These are phyloP conservation scores for Urocitellus parryii DNA, from an alignment of 2,113 vertebrate genomes.

Conservation along the genomic window DNA sequence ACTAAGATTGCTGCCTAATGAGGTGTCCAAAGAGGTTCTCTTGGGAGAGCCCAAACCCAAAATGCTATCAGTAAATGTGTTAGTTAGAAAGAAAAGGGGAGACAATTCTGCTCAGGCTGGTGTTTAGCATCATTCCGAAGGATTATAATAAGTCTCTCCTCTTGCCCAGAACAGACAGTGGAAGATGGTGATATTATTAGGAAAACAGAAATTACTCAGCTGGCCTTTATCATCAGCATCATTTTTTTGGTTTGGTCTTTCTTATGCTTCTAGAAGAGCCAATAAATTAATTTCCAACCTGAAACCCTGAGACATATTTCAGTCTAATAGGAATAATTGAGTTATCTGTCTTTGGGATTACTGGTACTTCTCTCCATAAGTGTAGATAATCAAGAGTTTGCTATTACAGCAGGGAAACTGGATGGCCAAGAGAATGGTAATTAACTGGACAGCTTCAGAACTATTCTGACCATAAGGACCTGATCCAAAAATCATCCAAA, in stretches of 20 bases:
- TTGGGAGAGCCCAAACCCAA: not conserved
- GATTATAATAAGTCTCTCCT: not conserved
- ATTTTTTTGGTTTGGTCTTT: not conserved
- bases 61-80: not conserved
- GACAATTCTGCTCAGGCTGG: not conserved
- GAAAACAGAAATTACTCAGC: not conserved
- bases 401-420: not conserved
- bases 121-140: not conserved
- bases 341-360: not conserved
- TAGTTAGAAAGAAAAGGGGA: not conserved
- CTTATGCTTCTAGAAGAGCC: not conserved
- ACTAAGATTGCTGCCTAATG: not conserved
- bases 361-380: not conserved
- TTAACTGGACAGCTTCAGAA: not conserved
- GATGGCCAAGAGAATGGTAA: not conserved
- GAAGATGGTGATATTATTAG: not conserved
- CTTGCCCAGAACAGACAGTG: not conserved
- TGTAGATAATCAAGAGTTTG: not conserved
- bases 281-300: not conserved
- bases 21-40: not conserved
- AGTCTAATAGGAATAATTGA: not conserved
- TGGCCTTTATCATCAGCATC: not conserved
- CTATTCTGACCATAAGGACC: not conserved
- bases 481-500: not conserved
- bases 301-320: not conserved